Conservation (phyloP, 1,140 invertebrate genomes). For the Drosophila sucinea region DNA sequence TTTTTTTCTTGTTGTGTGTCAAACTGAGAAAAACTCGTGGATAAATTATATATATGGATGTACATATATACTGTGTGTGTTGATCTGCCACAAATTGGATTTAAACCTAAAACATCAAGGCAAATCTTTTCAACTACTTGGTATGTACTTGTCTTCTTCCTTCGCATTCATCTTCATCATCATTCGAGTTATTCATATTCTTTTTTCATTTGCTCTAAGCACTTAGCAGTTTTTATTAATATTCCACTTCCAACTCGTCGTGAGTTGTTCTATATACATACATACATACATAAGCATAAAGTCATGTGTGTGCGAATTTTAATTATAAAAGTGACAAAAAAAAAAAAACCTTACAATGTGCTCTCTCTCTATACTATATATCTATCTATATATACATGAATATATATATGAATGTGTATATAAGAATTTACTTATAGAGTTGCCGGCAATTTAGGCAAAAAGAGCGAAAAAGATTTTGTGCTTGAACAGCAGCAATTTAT, state of each 20-base stretch:
- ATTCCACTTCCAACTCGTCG: conserved; percentile 22
- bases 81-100: conserved; percentile 43
- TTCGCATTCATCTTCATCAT: conserved; percentile 13
- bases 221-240: conserved; percentile 54
- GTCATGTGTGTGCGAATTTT: conserved; percentile 64
- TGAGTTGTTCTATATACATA: conserved; percentile 37
- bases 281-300: conserved; percentile 31
- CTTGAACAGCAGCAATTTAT: conserved; percentile 53
- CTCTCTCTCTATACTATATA: conserved; percentile 16
- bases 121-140: conserved; percentile 35
- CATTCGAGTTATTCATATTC: not conserved
- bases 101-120: conserved; percentile 44
- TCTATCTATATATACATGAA: conserved; percentile 29
- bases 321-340: conserved; percentile 78
- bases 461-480: conserved; percentile 16
- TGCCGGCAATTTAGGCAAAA: conserved; percentile 53
- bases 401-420: conserved; percentile 22
- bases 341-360: conserved; percentile 22
- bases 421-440: conserved; percentile 30
- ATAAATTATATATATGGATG: conserved; percentile 1
- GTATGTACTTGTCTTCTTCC: conserved; percentile 44
- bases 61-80: no score
- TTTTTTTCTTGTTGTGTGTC: conserved; percentile 11
- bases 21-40: conserved; percentile 14
- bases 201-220: conserved; percentile 32